Conservation (phyloP, 1,140 invertebrate species). For the Callitettix versicolor region DNA sequence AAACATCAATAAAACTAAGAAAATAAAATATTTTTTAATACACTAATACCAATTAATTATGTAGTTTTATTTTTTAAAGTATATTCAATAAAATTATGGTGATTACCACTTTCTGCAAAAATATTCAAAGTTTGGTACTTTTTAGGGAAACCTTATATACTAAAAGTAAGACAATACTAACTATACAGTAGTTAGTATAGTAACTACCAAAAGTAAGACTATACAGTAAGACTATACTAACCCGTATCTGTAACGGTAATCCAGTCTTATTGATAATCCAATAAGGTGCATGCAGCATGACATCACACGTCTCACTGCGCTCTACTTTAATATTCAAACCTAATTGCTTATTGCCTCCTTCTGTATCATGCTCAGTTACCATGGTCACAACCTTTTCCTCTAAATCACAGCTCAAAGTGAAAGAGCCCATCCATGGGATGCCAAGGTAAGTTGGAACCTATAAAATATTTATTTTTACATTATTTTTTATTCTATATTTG, state of each 20-base stretch:
- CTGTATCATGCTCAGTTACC: constrained; percentile 51
- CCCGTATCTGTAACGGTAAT: constrained; percentile 63
- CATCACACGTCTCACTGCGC: constrained; percentile 44
- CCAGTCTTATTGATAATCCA: constrained; percentile 88
- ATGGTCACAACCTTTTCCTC: constrained; percentile 57
- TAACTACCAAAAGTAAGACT: too few species aligned
- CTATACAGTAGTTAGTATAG: too few species aligned
- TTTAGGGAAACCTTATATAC: too few species aligned
- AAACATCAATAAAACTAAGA: too few species aligned
- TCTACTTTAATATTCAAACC: constrained; percentile 53
- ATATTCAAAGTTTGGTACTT: too few species aligned
- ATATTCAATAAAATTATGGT: too few species aligned
- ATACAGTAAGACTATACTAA: constrained; percentile 39
- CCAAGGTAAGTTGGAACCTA: constrained; percentile 53
- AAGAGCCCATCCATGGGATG: constrained; percentile 54
- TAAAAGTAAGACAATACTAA: too few species aligned
- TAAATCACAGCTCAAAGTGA: constrained; percentile 54
- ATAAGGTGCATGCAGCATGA: constrained; percentile 71
- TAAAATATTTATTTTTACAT: constrained; percentile 8
- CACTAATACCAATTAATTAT: too few species aligned
- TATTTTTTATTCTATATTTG: not conserved
- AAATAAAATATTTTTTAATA: too few species aligned
- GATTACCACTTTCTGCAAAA: too few species aligned
- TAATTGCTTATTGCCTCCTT: constrained; percentile 52
- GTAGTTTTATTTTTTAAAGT: too few species aligned